phyloP scores from a whole-genome alignment of 2,888 invertebrate genomes.

The Heliconius hortense region DNA sequence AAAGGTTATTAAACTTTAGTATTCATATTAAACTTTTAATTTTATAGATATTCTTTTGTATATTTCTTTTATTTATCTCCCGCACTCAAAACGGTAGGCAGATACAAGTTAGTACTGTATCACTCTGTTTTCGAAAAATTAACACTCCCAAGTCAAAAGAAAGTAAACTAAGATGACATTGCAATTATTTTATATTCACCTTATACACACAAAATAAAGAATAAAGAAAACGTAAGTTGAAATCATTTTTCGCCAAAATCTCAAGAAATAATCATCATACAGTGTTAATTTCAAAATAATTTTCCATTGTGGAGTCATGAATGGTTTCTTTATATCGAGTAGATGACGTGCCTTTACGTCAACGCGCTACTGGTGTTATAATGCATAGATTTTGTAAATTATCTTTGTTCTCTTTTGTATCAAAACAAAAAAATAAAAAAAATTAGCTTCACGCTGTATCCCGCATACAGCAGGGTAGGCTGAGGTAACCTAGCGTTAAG shows the following conservation, averaged over 20 bases:
- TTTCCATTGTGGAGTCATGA: neutral
- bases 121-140: too few species aligned
- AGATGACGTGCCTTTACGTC: conserved; percentile 4
- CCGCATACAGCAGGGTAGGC: too few species aligned
- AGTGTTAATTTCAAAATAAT: neutral
- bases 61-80: neutral
- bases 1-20: conserved; percentile 1
- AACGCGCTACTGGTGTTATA: neutral
- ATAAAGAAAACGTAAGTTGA: neutral
- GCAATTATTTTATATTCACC: too few species aligned
- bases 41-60: neutral
- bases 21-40: neutral
- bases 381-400: neutral
- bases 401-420: neutral
- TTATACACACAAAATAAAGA: neutral
- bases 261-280: neutral
- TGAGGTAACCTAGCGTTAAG: too few species aligned
- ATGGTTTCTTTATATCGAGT: conserved; percentile 1
- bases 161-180: too few species aligned
- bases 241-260: neutral
- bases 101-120: neutral
- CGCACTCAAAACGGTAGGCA: neutral
- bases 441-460: too few species aligned
- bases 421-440: too few species aligned
- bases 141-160: too few species aligned